phyloP scores from a whole-genome alignment of 1,140 invertebrate species.

The Platyura marginata region DNA sequence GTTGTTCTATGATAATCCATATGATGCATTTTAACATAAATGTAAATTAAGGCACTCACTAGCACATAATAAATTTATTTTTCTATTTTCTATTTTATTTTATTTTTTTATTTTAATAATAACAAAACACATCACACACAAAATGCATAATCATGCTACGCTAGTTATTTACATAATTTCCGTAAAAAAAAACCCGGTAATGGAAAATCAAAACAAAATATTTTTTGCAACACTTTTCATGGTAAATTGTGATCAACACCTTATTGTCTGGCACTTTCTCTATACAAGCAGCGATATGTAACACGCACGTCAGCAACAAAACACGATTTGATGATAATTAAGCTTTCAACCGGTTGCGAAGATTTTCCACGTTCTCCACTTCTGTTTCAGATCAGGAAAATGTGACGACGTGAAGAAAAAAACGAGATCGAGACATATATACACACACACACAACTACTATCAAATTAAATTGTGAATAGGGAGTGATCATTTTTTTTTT shows the following conservation, averaged over 20 bases:
- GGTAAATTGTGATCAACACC: neutral
- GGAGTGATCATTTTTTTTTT: no score
- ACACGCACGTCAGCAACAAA: neutral
- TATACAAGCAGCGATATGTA: neutral
- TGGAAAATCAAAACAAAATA: neutral
- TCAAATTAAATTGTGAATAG: no score
- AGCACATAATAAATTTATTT: neutral
- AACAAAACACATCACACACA: no score
- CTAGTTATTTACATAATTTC: no score
- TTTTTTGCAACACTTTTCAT: neutral
- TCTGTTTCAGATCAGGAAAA: neutral
- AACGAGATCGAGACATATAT: neutral
- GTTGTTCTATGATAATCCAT: conserved; percentile 1
- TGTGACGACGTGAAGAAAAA: neutral
- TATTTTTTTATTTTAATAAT: no score
- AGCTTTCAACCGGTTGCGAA: conserved; percentile 2
- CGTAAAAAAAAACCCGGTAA: no score
- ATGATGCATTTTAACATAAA: neutral
- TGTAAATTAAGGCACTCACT: no score
- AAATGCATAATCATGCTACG: no score
- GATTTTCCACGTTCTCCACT: neutral
- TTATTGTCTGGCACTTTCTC: conserved; percentile 1
- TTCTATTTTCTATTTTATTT: neutral
- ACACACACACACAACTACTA: no score
- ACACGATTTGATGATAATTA: conserved; percentile 3